Percentiles rank a stretch among this genome's conserved stretches.
phyloP scores from a whole-genome alignment of 2,888 invertebrate species.

The Drosophila atripex region DNA sequence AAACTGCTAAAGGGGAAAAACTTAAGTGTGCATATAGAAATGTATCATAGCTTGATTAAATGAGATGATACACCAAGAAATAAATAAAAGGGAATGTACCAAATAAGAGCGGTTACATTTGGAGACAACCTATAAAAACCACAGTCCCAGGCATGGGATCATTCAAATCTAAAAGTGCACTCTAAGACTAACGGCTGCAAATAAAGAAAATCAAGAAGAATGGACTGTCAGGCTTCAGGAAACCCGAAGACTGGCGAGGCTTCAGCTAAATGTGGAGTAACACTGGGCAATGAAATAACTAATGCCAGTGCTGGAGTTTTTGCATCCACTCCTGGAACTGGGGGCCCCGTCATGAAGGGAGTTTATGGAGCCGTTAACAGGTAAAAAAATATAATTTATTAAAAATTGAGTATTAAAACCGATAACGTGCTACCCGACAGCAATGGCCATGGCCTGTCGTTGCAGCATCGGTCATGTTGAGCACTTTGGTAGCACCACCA shows the following conservation, averaged over 20 bases:
- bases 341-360: slow-evolving; percentile 71
- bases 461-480: slow-evolving; percentile 70
- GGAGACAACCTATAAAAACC: slow-evolving; percentile 39
- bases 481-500: slow-evolving; percentile 55
- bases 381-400: slow-evolving; percentile 46
- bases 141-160: not conserved
- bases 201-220: slow-evolving; percentile 11
- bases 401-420: not conserved
- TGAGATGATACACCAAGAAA: not conserved
- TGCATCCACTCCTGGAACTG: slow-evolving; percentile 61
- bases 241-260: slow-evolving; percentile 64
- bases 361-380: slow-evolving; percentile 67
- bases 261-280: slow-evolving; percentile 50
- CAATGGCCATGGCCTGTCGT: slow-evolving; percentile 69
- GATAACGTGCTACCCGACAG: slow-evolving; percentile 41
- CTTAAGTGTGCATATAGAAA: slow-evolving; percentile 1
- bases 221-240: slow-evolving; percentile 63
- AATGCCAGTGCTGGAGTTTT: slow-evolving; percentile 72
- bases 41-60: slow-evolving; percentile 16
- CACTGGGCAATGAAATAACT: slow-evolving; percentile 53
- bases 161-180: slow-evolving; percentile 22
- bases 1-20: slow-evolving; percentile 31
- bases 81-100: slow-evolving; percentile 26
- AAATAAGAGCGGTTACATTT: slow-evolving; percentile 8
- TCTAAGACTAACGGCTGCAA: slow-evolving; percentile 1